Conservation (phyloP, 2,888 invertebrate genomes). For the Scaeva pyrastri region DNA sequence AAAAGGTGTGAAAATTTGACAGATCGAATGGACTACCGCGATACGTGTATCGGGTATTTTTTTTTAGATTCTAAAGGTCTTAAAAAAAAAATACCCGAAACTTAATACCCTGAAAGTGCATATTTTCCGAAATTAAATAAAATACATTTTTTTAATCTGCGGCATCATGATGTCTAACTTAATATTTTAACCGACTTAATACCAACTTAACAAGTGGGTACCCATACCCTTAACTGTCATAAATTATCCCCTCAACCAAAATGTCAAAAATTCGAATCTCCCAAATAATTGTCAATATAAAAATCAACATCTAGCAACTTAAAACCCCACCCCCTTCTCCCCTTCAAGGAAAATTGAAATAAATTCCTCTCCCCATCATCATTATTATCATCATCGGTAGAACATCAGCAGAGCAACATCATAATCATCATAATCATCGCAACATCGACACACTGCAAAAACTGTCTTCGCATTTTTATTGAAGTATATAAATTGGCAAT, state of each 20-base stretch:
- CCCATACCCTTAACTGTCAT: background rate
- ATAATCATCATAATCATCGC: background rate
- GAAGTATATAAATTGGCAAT: conserved; percentile 65
- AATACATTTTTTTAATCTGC: too few relatives aligned
- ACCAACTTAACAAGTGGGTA: too few relatives aligned
- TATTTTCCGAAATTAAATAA: too few relatives aligned
- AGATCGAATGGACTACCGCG: too few relatives aligned
- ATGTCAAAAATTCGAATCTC: background rate
- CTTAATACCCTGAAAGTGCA: too few relatives aligned
- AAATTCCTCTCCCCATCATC: background rate
- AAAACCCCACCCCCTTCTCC: too few relatives aligned
- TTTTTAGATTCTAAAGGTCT: too few relatives aligned
- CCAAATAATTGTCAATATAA: conserved; percentile 24
- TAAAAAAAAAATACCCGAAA: too few relatives aligned
- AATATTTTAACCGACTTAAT: too few relatives aligned
- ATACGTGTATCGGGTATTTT: too few relatives aligned
- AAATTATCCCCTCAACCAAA: background rate
- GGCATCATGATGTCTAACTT: too few relatives aligned
- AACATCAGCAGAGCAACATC: conserved; percentile 11
- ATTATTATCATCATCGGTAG: background rate
- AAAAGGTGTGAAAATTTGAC: too few relatives aligned
- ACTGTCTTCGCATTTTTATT: conserved; percentile 38
- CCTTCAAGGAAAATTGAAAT: background rate
- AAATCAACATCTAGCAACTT: conserved; percentile 43
- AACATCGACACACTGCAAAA: conserved; percentile 8